phyloP scores from a whole-genome alignment of 2,113 vertebrate species.

The Mesocricetus auratus region DNA sequence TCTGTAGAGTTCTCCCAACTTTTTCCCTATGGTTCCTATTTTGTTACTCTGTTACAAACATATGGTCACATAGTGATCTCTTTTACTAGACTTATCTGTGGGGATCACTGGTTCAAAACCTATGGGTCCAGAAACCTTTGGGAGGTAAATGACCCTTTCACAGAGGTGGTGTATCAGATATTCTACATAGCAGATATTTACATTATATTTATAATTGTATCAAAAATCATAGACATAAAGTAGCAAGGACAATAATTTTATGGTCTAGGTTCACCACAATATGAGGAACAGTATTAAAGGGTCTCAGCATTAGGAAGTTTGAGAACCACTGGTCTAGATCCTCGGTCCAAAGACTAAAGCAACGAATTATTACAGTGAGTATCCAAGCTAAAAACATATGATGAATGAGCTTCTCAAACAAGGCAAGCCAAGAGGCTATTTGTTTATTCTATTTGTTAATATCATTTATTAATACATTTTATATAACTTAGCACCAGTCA shows the following conservation, averaged over 20 bases:
- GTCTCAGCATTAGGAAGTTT: neutral
- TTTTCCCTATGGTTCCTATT: no score
- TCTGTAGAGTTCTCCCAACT: neutral
- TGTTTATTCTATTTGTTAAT: neutral
- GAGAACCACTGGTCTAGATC: neutral
- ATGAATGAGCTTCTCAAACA: neutral
- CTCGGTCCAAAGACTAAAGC: neutral
- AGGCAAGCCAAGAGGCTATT: neutral
- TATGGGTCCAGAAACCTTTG: neutral
- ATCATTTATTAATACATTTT: neutral
- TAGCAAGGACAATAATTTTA: neutral
- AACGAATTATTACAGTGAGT: neutral
- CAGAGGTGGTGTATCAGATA: neutral
- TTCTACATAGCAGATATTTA: neutral
- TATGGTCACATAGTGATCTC: neutral
- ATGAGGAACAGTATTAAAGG: neutral
- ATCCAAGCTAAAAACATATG: neutral
- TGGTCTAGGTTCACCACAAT: neutral
- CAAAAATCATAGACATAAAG: neutral
- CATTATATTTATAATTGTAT: neutral
- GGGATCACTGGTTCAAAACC: neutral
- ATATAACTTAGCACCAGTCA: neutral
- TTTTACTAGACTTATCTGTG: neutral
- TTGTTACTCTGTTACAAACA: neutral
- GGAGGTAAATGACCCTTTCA: neutral